Conservation (phyloP, 2,888 invertebrate genomes). For the Siphonodentalium dalli region DNA sequence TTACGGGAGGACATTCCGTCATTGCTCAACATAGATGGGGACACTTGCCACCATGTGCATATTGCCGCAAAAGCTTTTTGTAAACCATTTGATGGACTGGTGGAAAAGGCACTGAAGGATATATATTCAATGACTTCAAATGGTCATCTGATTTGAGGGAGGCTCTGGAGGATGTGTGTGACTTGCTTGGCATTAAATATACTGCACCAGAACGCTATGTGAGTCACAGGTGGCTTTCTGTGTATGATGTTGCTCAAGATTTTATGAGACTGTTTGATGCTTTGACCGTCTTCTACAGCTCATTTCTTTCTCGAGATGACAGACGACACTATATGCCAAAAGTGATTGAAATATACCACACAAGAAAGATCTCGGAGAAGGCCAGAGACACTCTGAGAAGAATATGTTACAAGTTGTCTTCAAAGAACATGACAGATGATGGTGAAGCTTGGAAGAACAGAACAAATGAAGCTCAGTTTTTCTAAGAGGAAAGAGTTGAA, state of each 20-base stretch:
- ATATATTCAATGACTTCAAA: conserved; percentile 35
- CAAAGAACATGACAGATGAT: conserved; percentile 18
- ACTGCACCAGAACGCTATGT: conserved; percentile 29
- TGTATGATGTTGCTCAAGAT: conserved; percentile 26
- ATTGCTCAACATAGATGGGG: conserved; percentile 42
- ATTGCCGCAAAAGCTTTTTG: conserved; percentile 40
- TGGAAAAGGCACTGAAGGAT: conserved; percentile 31
- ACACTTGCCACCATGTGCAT: conserved; percentile 38
- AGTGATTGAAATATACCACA: conserved; percentile 15
- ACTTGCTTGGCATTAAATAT: conserved; percentile 22
- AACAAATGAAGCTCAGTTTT: conserved; percentile 13
- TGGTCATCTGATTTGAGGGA: conserved; percentile 32
- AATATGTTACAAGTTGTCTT: not conserved
- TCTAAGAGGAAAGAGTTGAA: conserved; percentile 4
- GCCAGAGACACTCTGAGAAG: too few species aligned
- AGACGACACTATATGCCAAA: not conserved
- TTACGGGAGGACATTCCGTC: conserved; percentile 28
- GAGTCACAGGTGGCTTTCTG: conserved; percentile 34
- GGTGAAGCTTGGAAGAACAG: conserved; percentile 17
- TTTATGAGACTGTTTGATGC: conserved; percentile 28
- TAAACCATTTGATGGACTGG: conserved; percentile 23
- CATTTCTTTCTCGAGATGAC: conserved; percentile 5
- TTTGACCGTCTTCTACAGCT: conserved; percentile 29
- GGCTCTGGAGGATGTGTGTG: conserved; percentile 24
- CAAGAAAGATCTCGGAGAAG: too few species aligned